phyloP scores from a whole-genome alignment of 2,113 vertebrate species.

The Poecile atricapillus region DNA sequence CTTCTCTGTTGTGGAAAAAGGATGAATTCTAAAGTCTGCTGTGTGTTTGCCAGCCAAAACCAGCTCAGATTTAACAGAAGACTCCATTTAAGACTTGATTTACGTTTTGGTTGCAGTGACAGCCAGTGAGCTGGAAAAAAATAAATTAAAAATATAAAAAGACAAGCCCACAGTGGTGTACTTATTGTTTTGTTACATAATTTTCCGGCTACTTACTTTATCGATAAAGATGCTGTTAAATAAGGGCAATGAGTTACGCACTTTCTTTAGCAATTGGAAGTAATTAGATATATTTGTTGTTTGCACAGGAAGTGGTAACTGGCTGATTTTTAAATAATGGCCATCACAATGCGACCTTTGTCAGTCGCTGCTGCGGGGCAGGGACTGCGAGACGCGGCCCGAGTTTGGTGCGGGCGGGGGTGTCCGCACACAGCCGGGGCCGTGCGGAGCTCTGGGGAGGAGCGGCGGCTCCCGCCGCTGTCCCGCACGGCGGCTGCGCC shows the following conservation, averaged over 20 bases:
- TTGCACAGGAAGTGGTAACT: no score
- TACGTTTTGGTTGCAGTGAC: background rate
- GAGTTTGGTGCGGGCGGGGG: accelerated
- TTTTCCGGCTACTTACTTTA: background rate
- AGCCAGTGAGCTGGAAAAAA: background rate
- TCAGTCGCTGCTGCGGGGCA: accelerated
- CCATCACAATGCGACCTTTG: accelerated
- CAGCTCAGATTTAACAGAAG: background rate
- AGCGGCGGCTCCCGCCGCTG: background rate
- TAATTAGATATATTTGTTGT: background rate
- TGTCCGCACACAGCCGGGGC: accelerated
- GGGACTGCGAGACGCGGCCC: no score
- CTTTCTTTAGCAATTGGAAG: background rate
- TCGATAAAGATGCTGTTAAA: background rate
- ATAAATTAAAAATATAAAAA: background rate
- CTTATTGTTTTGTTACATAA: background rate
- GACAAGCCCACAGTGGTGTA: background rate
- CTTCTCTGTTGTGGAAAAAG: background rate
- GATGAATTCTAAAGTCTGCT: background rate
- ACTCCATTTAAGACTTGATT: background rate
- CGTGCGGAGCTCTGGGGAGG: accelerated
- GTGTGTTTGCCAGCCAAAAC: background rate
- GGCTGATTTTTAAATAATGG: background rate
- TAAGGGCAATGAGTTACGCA: accelerated
- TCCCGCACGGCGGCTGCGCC: background rate